Base-by-base conservation (phyloP, 1,140 invertebrate species). In the Drosophila hydei region DNA sequence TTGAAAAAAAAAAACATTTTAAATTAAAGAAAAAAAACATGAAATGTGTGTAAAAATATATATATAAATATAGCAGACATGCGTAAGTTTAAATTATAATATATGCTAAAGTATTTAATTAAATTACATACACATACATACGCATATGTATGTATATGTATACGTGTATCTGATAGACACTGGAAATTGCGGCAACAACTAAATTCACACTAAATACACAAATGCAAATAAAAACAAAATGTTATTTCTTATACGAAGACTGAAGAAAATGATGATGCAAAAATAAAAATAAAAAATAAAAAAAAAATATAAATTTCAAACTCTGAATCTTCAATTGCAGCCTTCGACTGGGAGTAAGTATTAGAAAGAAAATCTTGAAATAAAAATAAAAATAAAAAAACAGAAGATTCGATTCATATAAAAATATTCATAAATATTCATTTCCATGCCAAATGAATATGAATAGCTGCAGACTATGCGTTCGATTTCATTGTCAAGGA, bases 171-270 rank as follows among this genome's bases (percentile, higher is more conserved):
- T 18, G 14, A 64, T 45, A 62, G 27, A 69, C 38, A 74, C 72
- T 51, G 36, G 25, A 59, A 59, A 69, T 65, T 52, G 58, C 48
- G 36, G 60, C 61, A 65, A 62, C 56, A 70, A 40, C 59, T 63
- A 71, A 48, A 58, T 54, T 62, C 52, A 64, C 30, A 69, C 11
- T 0, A 33, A 33, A 8, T 12, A 75, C 50, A 81, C 59, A 73
- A 68, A 79, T 48, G 63, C 62, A 87, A 65, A 40, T 38, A 55
- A 48, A 83, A 88, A 45, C 70, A 64, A 68, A 90, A 91, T 91
- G 89, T 91, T 91, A 91, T 91, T 91, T 91, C 89, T 90, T 91
- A 91, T 91, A 91, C 89, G 90, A 90, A 91, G 89, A 91, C 89
- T 91, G 89, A 91, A 80, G 78, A 69, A 81, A 75, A 78, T 16